Base-by-base conservation (phyloP, 2,888 invertebrate species). In the Euphydryas editha region DNA sequence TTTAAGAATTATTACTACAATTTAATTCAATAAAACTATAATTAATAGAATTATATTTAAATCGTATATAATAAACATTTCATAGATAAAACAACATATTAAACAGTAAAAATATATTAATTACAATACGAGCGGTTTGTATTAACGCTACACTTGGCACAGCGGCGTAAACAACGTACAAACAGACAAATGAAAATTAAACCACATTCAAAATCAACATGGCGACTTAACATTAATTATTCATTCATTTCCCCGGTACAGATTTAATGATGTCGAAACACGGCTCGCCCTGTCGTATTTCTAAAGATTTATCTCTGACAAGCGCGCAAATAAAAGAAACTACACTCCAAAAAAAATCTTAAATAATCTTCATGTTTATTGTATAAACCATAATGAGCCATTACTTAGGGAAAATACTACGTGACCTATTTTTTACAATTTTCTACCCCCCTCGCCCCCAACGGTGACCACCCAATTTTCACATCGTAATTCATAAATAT, bases 131-230 rank as follows among this genome's bases (percentile, higher is more conserved):
- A 39, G 39, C 20, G 37, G 49, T 60, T 60, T 60, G 51, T 60
- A 21, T 60, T 60, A 60, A 60, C 36, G 60, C 60, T 51, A 60
- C 60, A 60, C 55, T 61, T 56, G 60, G 60, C 65, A 61, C 47
- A 47, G 55, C 55, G 63, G 55, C 55, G 63, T 42, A 51, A 59
- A 58, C 51, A 58, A 30, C 62, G 58, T 21, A 62, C 62, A 62
- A 62, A 75, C 73, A 73, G 76, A 80, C 78, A 82, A 84, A 87
- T 83, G 84, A 83, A 84, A 86, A 84, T 85, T 84, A 82, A 83
- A 82, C 80, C 81, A 78, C 75, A 77, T 80, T 75, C 81, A 76
- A 74, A 75, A 79, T 78, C 79, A 80, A 78, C 81, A 80, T 76
- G 77, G 78, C 78, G 80, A 82, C 80, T 83, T 79, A 79, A 75